A percentile compares a stretch with the other conserved stretches of the same genome.
These are phyloP conservation scores for Pholis gunnellus DNA, from an alignment of 2,113 vertebrate species.

Conservation along the genomic window DNA sequence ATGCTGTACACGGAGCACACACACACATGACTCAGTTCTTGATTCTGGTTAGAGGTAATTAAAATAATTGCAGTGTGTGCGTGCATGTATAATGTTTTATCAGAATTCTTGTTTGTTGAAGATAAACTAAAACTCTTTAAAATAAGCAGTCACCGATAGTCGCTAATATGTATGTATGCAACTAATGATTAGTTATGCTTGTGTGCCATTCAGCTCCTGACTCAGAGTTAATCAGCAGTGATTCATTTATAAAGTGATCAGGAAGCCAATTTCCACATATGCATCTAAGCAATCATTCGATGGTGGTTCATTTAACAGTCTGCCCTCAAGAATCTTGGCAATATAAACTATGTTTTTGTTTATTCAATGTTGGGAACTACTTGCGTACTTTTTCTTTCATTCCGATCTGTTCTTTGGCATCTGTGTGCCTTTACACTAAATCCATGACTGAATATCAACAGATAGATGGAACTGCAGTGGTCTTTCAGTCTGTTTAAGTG, in stretches of 20 bases:
- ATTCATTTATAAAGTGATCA: not conserved
- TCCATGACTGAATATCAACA: not conserved
- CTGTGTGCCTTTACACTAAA: not conserved
- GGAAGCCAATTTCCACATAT: not conserved
- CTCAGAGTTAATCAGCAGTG: not conserved
- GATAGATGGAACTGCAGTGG: not conserved
- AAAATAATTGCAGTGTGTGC: not conserved
- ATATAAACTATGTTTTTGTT: not conserved
- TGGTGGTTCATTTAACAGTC: not conserved
- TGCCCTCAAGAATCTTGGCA: not conserved
- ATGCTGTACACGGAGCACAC: not conserved
- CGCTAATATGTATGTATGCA: not conserved
- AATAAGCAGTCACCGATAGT: not conserved
- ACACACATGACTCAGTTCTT: conserved; percentile 24
- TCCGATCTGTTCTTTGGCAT: not conserved
- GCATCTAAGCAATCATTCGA: not conserved
- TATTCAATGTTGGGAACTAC: not conserved
- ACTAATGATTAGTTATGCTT: not conserved
- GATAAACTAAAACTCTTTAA: not conserved
- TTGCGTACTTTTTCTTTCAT: not conserved
- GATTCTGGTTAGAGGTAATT: not conserved
- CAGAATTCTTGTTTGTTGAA: not conserved
- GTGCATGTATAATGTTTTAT: not conserved
- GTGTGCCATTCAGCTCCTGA: not conserved
- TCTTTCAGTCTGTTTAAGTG: not conserved